phyloP scores from a whole-genome alignment of 1,140 invertebrate species.

The Drosophila ambigua region DNA sequence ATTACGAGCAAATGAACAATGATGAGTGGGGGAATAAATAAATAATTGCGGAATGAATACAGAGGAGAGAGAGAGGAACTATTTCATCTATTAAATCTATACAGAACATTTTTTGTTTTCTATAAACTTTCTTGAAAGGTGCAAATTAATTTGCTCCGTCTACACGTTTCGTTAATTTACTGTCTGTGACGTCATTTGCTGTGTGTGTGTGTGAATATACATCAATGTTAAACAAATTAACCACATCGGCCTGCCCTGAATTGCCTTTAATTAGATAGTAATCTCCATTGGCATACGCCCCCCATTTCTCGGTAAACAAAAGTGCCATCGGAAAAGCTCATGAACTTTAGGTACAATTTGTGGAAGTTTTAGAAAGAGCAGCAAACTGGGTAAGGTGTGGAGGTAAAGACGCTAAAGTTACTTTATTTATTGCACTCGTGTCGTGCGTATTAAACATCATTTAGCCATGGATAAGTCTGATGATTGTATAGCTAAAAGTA shows the following conservation, averaged over 20 bases:
- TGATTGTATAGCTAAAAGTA: neutral
- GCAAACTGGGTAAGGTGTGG: neutral
- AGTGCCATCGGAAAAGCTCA: slow-evolving; percentile 14
- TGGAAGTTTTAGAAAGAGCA: slow-evolving; percentile 8
- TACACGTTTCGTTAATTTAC: neutral
- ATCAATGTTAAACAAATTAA: slow-evolving; percentile 1
- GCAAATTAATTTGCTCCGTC: slow-evolving; percentile 26
- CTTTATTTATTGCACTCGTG: slow-evolving; percentile 52
- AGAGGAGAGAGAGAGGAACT: no score
- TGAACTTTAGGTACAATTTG: slow-evolving; percentile 32
- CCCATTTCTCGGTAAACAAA: neutral
- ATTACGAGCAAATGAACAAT: slow-evolving; percentile 5
- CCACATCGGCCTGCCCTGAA: slow-evolving; percentile 18
- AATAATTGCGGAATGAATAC: slow-evolving; percentile 20
- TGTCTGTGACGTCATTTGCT: slow-evolving; percentile 26
- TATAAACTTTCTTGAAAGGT: slow-evolving; percentile 27
- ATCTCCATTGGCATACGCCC: neutral
- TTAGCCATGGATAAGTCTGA: slow-evolving; percentile 13
- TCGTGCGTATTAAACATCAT: slow-evolving; percentile 52
- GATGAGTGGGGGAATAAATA: slow-evolving; percentile 27
- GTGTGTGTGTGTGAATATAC: neutral
- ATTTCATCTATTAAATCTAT: no score
- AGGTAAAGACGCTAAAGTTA: neutral
- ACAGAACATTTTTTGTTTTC: neutral
- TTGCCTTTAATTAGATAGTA: slow-evolving; percentile 30